Evolutionary conservation across 2,113 vertebrate species (phyloP).

Genomic region (Saiga tatarica): DNA sequence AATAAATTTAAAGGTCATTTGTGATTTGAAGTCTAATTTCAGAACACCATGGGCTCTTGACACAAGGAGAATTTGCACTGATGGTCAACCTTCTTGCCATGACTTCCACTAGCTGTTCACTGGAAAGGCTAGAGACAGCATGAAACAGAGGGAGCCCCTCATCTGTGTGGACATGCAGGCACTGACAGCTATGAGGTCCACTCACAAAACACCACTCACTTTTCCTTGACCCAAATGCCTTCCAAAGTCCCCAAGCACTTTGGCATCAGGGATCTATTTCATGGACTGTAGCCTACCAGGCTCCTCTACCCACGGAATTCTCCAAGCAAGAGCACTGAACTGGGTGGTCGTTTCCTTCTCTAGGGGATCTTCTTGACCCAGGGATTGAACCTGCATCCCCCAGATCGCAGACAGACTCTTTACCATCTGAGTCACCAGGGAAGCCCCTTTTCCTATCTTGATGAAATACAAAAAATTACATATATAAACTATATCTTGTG

Average conservation of each 20-base stretch:
- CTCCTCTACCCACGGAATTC: background rate
- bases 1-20: background rate
- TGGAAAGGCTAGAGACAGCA: background rate
- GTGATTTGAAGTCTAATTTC: background rate
- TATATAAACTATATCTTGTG: background rate
- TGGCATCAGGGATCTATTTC: background rate
- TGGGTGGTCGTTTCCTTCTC: background rate
- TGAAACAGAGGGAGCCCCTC: background rate
- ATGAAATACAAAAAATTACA: background rate
- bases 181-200: background rate
- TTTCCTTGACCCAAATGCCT: background rate
- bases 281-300: background rate
- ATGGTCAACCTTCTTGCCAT: background rate
- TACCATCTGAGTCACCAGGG: background rate
- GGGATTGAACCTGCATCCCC: rapidly evolving
- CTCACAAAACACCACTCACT: background rate
- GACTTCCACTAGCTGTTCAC: background rate
- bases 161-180: background rate
- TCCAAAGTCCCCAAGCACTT: background rate
- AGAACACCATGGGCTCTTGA: background rate
- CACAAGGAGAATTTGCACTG: background rate
- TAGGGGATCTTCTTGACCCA: background rate
- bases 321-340: background rate
- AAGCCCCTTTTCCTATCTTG: background rate
- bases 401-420: background rate